These are phyloP conservation scores for Rhineura floridana DNA, from an alignment of 2,113 vertebrate genomes.

Conservation along the genomic window DNA sequence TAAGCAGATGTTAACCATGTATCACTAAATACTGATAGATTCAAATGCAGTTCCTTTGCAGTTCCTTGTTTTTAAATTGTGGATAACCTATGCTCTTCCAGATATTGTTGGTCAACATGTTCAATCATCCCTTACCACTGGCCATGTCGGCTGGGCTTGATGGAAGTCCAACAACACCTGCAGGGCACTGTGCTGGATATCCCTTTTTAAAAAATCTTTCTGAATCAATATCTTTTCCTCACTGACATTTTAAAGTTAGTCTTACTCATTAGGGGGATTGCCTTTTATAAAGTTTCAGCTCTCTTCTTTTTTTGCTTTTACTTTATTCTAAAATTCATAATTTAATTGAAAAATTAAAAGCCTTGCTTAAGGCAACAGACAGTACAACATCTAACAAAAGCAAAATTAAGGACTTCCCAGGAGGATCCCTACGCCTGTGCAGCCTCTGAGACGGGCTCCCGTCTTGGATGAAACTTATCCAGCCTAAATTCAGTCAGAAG, in stretches of 20 bases:
- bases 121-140: no score
- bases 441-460: no score
- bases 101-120: no score
- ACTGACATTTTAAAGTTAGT: background rate
- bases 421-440: no score
- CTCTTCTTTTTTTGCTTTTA: background rate
- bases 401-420: no score
- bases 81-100: no score
- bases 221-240: background rate
- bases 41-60: background rate
- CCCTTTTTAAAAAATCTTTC: no score
- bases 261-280: background rate
- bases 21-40: background rate
- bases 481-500: no score
- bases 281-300: background rate
- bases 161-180: no score
- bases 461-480: no score
- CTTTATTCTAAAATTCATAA: background rate
- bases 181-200: no score
- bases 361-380: background rate
- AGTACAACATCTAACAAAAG: background rate
- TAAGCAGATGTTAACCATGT: background rate
- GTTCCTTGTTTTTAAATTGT: background rate
- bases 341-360: background rate
- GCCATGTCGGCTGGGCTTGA: no score